Conservation (phyloP, 2,113 vertebrate species). For the Ellobius talpinus region DNA sequence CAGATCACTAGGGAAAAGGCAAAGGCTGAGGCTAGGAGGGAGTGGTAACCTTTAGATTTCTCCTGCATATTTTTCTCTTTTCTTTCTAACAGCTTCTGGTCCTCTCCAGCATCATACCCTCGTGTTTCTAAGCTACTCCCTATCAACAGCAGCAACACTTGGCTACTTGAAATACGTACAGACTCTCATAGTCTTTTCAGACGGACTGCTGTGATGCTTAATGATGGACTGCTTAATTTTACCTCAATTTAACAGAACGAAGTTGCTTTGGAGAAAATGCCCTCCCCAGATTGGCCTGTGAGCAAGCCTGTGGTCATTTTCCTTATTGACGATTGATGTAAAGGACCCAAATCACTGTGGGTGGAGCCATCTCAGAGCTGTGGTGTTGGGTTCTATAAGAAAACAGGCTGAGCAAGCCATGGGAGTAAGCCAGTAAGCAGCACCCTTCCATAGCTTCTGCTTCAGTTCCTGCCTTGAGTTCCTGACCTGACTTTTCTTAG, state of each 20-base stretch:
- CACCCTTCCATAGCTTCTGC: neutral
- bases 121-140: neutral
- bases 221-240: neutral
- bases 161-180: neutral
- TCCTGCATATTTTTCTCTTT: neutral
- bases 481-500: neutral
- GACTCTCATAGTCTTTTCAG: neutral
- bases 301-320: neutral
- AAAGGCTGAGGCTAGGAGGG: neutral
- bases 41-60: neutral
- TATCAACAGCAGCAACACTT: neutral
- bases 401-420: neutral
- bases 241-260: neutral
- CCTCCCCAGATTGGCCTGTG: neutral
- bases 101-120: neutral
- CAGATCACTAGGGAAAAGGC: neutral
- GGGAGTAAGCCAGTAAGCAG: neutral
- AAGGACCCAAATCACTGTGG: neutral
- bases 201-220: neutral
- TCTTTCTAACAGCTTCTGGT: neutral
- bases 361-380: neutral
- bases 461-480: neutral
- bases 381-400: neutral
- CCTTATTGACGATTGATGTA: neutral
- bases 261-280: neutral